Evolutionary conservation across 2,113 vertebrate species (phyloP).

Genomic region (Casuarius casuarius): DNA sequence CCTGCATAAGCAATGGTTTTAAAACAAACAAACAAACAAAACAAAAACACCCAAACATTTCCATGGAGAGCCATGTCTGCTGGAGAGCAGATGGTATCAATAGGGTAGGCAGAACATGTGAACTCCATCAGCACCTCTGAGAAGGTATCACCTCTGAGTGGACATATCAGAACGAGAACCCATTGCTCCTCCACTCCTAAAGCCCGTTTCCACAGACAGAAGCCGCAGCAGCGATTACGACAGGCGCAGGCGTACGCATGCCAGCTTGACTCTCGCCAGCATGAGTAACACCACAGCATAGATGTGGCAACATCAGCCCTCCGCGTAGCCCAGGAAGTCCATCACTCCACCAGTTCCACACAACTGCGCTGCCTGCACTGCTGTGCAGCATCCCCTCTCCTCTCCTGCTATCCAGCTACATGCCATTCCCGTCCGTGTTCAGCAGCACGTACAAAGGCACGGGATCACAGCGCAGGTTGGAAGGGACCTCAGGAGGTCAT

Average conservation of each 20-base stretch:
- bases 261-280: background rate
- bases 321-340: background rate
- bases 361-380: background rate
- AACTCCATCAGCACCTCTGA: background rate
- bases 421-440: background rate
- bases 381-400: background rate
- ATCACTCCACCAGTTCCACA: background rate
- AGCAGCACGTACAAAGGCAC: accelerated
- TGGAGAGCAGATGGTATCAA: background rate
- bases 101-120: background rate
- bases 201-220: background rate
- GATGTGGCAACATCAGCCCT: background rate
- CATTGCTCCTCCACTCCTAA: background rate
- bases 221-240: background rate
- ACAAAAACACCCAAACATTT: too few relatives aligned
- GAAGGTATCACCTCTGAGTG: background rate
- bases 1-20: background rate
- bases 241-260: slow-evolving; percentile 25
- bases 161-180: background rate
- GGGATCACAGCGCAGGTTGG: background rate
- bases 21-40: background rate
- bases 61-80: background rate
- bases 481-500: background rate
- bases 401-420: background rate
- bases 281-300: background rate